Conservation (phyloP, 53 echinoderm and acorn worm species). For the Stichopus horrens region DNA sequence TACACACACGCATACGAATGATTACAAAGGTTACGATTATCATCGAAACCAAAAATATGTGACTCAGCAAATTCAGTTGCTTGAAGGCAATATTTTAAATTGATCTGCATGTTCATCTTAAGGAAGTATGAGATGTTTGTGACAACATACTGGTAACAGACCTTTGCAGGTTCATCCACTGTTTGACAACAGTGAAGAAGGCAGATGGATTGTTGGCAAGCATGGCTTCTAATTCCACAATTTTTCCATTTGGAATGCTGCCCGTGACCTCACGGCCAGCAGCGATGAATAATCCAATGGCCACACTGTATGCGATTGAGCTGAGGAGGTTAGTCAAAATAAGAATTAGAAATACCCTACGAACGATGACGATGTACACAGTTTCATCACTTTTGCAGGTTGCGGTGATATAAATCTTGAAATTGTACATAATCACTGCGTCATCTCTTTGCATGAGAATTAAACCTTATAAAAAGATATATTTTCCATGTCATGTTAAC, state of each 20-base stretch:
- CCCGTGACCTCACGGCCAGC: constrained; percentile 90
- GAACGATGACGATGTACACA: too few species aligned
- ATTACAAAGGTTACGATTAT: too few species aligned
- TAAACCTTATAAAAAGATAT: too few species aligned
- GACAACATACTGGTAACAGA: constrained; percentile 4
- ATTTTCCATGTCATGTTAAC: too few species aligned
- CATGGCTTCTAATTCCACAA: constrained; percentile 88
- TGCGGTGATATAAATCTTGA: too few species aligned
- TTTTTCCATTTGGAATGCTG: constrained; percentile 74
- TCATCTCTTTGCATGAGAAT: too few species aligned
- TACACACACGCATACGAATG: too few species aligned
- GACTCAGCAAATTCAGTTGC: neutral
- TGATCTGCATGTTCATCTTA: neutral
- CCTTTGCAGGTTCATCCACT: constrained; percentile 92
- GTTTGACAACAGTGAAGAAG: constrained; percentile 64
- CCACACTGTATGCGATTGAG: constrained; percentile 91
- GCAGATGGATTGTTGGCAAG: constrained; percentile 71
- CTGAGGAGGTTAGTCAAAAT: constrained; percentile 40
- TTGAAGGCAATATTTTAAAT: neutral
- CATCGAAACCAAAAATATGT: neutral
- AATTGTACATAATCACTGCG: too few species aligned
- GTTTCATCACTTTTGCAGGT: too few species aligned
- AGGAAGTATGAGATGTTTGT: neutral
- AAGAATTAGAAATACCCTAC: too few species aligned
- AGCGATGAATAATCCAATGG: constrained; percentile 82